A percentile compares a stretch with the other conserved stretches of the same genome.
phyloP scores from a whole-genome alignment of 1,140 invertebrate species.

The Probaryconus sp. region DNA sequence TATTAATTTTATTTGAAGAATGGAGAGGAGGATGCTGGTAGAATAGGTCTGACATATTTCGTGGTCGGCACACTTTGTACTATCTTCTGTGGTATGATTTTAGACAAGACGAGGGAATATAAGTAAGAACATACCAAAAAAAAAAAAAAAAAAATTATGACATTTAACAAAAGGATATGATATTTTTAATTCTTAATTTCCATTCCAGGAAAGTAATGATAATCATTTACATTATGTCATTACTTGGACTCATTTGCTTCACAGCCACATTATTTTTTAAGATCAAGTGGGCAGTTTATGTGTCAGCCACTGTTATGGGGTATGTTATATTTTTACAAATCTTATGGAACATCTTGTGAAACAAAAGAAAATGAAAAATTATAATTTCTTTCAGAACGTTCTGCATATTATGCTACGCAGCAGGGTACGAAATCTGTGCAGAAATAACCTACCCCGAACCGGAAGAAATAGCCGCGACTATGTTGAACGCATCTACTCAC shows the following conservation, averaged over 20 bases:
- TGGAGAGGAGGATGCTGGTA: slow-evolving; percentile 78
- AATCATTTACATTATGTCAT: slow-evolving; percentile 80
- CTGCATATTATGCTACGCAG: slow-evolving; percentile 84
- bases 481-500: slow-evolving; percentile 82
- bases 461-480: slow-evolving; percentile 81
- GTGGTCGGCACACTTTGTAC: slow-evolving; percentile 82
- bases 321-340: slow-evolving; percentile 6
- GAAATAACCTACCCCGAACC: slow-evolving; percentile 85
- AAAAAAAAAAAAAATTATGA: neutral
- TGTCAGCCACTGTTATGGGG: slow-evolving; percentile 49
- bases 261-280: slow-evolving; percentile 79
- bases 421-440: slow-evolving; percentile 85
- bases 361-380: neutral
- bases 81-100: slow-evolving; percentile 80
- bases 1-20: slow-evolving; percentile 60
- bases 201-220: slow-evolving; percentile 81
- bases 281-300: slow-evolving; percentile 55
- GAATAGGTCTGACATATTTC: slow-evolving; percentile 82
- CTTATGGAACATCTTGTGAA: too few species aligned
- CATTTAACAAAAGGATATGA: too few species aligned
- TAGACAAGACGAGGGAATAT: slow-evolving; percentile 77
- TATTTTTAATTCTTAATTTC: neutral
- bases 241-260: slow-evolving; percentile 81
- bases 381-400: slow-evolving; percentile 78
- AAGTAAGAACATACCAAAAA: slow-evolving; percentile 36